Evolutionary conservation across 2,113 vertebrate species (phyloP), one percentile per base, ranked within the genome.

Genomic region (Hemicordylus capensis): DNA sequence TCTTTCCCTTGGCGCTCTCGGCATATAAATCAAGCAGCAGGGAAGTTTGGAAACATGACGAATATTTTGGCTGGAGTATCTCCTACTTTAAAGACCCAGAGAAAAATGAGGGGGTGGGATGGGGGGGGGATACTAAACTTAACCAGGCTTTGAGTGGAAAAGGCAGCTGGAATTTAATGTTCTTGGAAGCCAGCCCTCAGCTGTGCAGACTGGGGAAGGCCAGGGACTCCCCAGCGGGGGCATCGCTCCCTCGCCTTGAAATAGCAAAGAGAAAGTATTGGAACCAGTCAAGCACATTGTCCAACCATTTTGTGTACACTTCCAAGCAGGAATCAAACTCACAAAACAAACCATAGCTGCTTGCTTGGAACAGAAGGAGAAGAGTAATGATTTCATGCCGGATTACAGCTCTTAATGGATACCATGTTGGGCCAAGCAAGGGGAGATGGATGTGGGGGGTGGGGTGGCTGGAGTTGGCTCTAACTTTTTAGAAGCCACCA

Each of bases 1-100:
- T 72, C 85, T 80, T 73, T 51, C 73, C 85, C 51, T 80, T 44
- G 73, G 73, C 10, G 87, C 85, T 69, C 80, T 78, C 61, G 5
- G 89, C 10, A 26, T 66, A 80, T 96, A 95, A 95, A 95, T 96
- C 96, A 96, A 95, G 86, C 95, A 90, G 95, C 93, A 86, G 94
- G 95, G 93, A 91, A 92, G 94, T 90, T 95, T 76, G 80, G 94
- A 93, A 96, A 93, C 83, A 96, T 96, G 96, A 96, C 92, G 91
- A 94, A 94, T 90, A 76, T 77, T 19, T 96, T 96, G 93, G 93
- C 94, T 93, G 34, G 94, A 94, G 91, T 83, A 91, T 89, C 91
- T 94, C 85, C 90, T 76, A 83, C 94, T 93, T 89, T 93, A 91
- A 93, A 93, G 93, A 80, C 66, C 51, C 46, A 39, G 51, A 22